Conservation (phyloP, 2,113 vertebrate genomes). For the Neolamprologus modestus region DNA sequence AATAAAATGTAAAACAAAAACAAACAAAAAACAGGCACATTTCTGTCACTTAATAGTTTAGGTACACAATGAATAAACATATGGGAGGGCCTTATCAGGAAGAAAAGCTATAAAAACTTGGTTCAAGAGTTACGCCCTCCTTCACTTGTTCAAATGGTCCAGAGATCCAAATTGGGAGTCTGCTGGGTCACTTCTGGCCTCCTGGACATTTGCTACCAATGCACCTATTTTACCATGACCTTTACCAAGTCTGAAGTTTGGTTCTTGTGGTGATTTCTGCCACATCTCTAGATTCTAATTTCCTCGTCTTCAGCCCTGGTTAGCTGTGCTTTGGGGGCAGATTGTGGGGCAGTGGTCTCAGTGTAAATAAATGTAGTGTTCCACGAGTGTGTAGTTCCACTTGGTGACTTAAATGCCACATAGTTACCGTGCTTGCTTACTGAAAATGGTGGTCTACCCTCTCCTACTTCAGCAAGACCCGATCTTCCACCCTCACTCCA, state of each 20-base stretch:
- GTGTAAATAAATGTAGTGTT: neutral
- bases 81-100: neutral
- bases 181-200: neutral
- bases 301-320: neutral
- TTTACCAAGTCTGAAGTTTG: neutral
- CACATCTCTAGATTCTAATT: neutral
- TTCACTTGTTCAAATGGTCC: neutral
- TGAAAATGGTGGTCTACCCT: neutral
- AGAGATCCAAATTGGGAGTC: neutral
- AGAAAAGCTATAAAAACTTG: neutral
- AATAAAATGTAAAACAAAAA: neutral
- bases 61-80: neutral
- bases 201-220: neutral
- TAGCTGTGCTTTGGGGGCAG: neutral
- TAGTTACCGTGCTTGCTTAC: neutral
- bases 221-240: neutral
- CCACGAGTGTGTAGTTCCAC: neutral
- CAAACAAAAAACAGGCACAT: neutral
- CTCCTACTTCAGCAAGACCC: neutral
- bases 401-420: neutral
- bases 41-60: neutral
- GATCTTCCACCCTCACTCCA: neutral
- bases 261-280: neutral
- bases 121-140: neutral
- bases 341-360: neutral